These are phyloP conservation scores for Romanogobio albipinnatus DNA, from an alignment of 2,113 vertebrate genomes.

Conservation along the genomic window DNA sequence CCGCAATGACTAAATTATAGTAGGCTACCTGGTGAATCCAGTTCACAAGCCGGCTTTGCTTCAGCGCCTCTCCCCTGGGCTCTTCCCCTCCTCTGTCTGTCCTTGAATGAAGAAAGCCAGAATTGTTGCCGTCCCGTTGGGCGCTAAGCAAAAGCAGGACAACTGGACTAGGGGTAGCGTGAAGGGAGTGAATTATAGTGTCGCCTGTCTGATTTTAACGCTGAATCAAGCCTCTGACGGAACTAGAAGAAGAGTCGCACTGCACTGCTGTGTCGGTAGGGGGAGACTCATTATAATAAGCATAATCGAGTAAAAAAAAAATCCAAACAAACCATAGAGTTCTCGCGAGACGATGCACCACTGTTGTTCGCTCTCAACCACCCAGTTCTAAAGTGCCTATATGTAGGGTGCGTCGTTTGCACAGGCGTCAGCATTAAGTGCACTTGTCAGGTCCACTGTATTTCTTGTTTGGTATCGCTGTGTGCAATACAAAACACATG, in stretches of 20 bases:
- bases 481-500: neutral
- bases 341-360: constrained; percentile 62
- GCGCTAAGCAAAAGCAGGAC: constrained; percentile 17
- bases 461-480: neutral
- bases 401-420: neutral
- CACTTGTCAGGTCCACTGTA: neutral
- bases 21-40: constrained; percentile 56
- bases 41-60: constrained; percentile 40
- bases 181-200: constrained; percentile 35
- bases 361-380: neutral
- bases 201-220: constrained; percentile 44
- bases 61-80: constrained; percentile 34
- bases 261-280: constrained; percentile 51
- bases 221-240: constrained; percentile 38
- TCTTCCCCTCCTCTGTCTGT: constrained; percentile 50
- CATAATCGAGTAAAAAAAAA: constrained; percentile 35
- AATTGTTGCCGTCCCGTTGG: constrained; percentile 31
- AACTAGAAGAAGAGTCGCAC: constrained; percentile 40
- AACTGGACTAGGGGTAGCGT: neutral
- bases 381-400: neutral
- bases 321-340: neutral
- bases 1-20: constrained; percentile 14
- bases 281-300: constrained; percentile 59
- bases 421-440: neutral
- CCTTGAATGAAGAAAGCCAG: constrained; percentile 49